Conservation (phyloP, 2,797 vertebrate species). For the Peromyscus attwateri region DNA sequence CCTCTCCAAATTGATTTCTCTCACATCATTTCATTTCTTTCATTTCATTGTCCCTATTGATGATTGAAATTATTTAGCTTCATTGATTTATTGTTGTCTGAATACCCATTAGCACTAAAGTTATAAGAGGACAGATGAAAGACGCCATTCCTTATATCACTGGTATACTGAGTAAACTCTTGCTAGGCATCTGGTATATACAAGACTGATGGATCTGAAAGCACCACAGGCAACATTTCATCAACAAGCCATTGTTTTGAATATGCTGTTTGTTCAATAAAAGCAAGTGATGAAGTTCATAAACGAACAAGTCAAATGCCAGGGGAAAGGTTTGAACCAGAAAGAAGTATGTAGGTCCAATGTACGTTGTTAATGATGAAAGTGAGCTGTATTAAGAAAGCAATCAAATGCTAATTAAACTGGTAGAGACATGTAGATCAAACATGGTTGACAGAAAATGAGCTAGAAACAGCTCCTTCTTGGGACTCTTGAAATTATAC, state of each 20-base stretch:
- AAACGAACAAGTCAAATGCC: background rate
- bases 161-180: background rate
- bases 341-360: background rate
- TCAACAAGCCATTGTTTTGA: background rate
- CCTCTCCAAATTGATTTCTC: background rate
- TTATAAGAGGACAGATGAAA: background rate
- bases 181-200: background rate
- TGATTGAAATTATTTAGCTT: background rate
- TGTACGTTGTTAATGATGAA: background rate
- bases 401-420: slow-evolving; percentile 15
- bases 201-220: background rate
- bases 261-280: background rate
- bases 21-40: background rate
- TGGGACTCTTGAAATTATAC: background rate
- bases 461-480: background rate
- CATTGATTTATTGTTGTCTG: background rate
- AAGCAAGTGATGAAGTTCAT: background rate
- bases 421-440: background rate
- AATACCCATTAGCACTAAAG: background rate
- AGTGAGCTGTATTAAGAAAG: background rate
- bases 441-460: slow-evolving; percentile 1
- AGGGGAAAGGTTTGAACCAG: background rate
- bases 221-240: background rate
- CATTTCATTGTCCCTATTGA: background rate
- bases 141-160: background rate